Evolutionary conservation across 1,140 invertebrate species (phyloP).

Genomic region (Ostrea denselamellosa): DNA sequence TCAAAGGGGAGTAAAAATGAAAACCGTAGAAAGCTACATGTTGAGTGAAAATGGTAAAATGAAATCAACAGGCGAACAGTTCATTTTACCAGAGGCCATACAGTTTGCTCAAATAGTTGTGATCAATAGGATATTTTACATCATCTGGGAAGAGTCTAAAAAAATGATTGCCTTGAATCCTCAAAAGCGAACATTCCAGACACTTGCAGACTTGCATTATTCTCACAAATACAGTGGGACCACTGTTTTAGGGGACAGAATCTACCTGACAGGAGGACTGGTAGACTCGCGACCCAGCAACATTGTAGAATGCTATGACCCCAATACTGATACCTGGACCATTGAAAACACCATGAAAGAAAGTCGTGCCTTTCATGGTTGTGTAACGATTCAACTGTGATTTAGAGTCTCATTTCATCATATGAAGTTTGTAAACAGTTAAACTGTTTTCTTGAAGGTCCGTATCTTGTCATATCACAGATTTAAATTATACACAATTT

Average conservation of each 20-base stretch:
- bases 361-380: constrained; percentile 71
- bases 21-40: constrained; percentile 76
- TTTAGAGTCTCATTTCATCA: not conserved
- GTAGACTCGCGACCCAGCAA: constrained; percentile 77
- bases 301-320: constrained; percentile 90
- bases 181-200: constrained; percentile 74
- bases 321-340: constrained; percentile 87
- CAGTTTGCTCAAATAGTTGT: constrained; percentile 75
- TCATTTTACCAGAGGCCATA: constrained; percentile 74
- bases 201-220: constrained; percentile 69
- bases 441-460: not conserved
- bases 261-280: constrained; percentile 92
- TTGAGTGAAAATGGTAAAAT: constrained; percentile 63
- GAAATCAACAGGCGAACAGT: constrained; percentile 74
- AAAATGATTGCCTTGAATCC: constrained; percentile 77
- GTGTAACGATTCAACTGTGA: constrained; percentile 73
- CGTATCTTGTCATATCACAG: not conserved
- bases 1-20: constrained; percentile 69
- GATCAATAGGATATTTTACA: constrained; percentile 75
- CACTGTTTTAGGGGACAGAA: constrained; percentile 88
- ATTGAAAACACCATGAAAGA: constrained; percentile 68
- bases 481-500: not conserved
- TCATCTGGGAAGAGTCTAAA: constrained; percentile 77
- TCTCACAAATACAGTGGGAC: constrained; percentile 81
- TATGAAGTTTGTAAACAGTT: not conserved